Evolutionary conservation across 37 sponge, comb jelly and placozoan genomes (phyloP), one percentile per base, ranked within the genome.

Genomic region (Eunapius fragilis): DNA sequence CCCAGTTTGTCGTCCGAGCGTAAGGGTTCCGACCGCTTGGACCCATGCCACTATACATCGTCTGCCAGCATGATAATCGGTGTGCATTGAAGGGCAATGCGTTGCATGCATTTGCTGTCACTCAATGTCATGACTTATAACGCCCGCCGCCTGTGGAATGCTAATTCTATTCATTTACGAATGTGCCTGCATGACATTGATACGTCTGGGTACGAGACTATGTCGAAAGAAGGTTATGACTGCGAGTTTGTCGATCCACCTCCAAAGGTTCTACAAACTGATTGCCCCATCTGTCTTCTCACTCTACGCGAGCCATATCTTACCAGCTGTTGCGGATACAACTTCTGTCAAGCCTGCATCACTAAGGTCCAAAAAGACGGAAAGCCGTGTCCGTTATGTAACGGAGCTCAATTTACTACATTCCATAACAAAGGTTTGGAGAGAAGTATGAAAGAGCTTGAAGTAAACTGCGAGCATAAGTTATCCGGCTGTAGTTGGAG

Each of bases 401-500:
- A 73, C 26, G 49, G 30, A 24, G 28, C 25, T 5, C 37, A 86
- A 17, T 86, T 86, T 58, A 49, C 25, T 45, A 47, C 25, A 0
- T 80, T 86, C 67, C 74, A 74, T 12, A 67, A 86, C 34, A 78
- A 79, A 27, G 25, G 86, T 7, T 74, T 87, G 82, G 27, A 81
- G 27, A 68, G 35, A 24, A 27, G 23, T 23, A 32, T 87, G 17
- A 69, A 81, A 4, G 75, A 80, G 0, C 36, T 67, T 12, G 37
- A 37, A 0, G 82, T 87, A n/a, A 79, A 14, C 25, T 87, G 87
- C 76, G 58, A 75, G 0, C 35, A 75, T 38, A 68, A 37, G 2
- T 22, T 72, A 9, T 67, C 74, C 26, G 87, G 87, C 19, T 87
- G 87, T 75, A 13, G 36, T 26, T 87, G 87, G 87, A 87, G 67